These are phyloP conservation scores for Carettochelys insculpta DNA, from an alignment of 2,113 vertebrate genomes.

Conservation along the genomic window DNA sequence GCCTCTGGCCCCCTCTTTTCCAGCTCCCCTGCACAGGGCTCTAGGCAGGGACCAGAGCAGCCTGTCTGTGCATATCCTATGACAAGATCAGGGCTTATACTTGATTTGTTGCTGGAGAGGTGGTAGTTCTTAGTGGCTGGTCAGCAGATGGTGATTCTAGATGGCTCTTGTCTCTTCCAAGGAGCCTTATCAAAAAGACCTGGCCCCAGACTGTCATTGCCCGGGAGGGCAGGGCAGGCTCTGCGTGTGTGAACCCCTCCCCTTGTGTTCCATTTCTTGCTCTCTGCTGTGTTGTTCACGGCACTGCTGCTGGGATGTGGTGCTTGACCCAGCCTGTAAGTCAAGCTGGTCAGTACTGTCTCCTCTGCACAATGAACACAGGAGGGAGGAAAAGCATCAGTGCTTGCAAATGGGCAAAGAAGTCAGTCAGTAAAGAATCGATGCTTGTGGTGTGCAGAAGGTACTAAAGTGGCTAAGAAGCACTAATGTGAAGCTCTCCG, in stretches of 20 bases:
- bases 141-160: neutral
- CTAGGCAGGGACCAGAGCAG: neutral
- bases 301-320: neutral
- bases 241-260: neutral
- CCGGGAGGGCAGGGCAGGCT: neutral
- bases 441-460: neutral
- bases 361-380: neutral
- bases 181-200: neutral
- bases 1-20: no score
- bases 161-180: neutral
- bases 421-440: rapidly evolving
- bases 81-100: neutral
- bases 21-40: no score
- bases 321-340: neutral
- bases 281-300: neutral
- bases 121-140: neutral
- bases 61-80: neutral
- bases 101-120: neutral
- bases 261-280: neutral
- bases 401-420: neutral
- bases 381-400: neutral
- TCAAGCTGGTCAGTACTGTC: neutral
- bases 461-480: neutral
- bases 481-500: neutral
- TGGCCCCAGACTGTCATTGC: neutral